These are phyloP conservation scores for Monopis laevigella DNA, from an alignment of 2,888 invertebrate species.

Conservation along the genomic window DNA sequence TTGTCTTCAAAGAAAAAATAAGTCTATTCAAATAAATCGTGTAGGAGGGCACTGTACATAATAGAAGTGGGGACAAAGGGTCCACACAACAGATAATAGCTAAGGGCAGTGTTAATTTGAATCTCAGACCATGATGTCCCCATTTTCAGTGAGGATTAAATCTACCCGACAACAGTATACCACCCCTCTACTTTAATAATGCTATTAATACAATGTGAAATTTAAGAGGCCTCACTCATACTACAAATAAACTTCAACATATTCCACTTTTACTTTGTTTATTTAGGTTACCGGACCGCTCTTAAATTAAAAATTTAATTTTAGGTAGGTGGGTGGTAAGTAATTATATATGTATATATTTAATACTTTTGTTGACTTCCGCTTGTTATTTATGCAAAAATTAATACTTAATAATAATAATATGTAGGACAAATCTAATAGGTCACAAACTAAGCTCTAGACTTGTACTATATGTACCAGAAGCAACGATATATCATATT, in stretches of 20 bases:
- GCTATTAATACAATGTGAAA: slow-evolving; percentile 3
- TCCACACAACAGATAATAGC: slow-evolving; percentile 15
- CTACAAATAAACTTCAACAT: slow-evolving; percentile 9
- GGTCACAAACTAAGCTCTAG: no score
- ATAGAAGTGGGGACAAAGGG: slow-evolving; percentile 15
- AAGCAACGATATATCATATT: no score
- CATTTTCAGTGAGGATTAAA: slow-evolving; percentile 23
- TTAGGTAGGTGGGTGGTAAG: no score
- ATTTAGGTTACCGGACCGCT: slow-evolving; percentile 6
- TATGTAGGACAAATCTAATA: no score
- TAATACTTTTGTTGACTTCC: no score
- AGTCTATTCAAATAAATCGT: not conserved
- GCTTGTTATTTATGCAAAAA: no score
- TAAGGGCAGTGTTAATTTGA: slow-evolving; percentile 24
- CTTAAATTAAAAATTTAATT: no score
- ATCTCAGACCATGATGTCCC: slow-evolving; percentile 23
- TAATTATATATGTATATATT: no score
- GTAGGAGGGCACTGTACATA: slow-evolving; percentile 7
- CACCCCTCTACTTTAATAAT: slow-evolving; percentile 5
- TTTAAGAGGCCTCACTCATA: not conserved
- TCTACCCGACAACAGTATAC: not conserved
- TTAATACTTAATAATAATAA: no score
- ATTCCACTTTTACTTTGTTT: not conserved
- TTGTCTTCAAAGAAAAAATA: slow-evolving; percentile 9
- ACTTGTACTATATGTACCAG: no score